Evolutionary conservation across 2,113 vertebrate species (phyloP), one percentile per base, ranked within the genome.

Genomic region (Psephotus haematonotus): DNA sequence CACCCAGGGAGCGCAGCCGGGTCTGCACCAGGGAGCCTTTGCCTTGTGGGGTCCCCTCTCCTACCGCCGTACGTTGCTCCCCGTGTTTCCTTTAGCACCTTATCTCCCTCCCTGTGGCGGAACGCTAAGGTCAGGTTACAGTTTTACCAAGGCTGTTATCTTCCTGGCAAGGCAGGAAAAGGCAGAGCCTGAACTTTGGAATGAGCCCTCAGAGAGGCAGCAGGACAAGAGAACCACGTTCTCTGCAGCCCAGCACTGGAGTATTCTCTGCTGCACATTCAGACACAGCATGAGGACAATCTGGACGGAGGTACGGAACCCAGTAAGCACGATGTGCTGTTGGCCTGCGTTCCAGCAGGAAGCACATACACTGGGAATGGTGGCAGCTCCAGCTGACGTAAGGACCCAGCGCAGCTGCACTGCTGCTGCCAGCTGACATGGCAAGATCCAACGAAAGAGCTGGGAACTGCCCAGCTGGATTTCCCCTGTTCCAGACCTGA

Each of bases 81-180:
- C 83, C 0, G 3, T 41, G 1, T 60, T 96, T 83, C 95, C 86
- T 86, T n/a, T 9, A 64, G 91, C 95, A 33, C 77, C 74, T 85
- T 96, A 94, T 93, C 95, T 91, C 74, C 33, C 28, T 5, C 5
- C 15, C 80, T 43, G 85, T 17, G 2, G 50, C 0, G 7, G 62
- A 93, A 88, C 6, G 14, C 70, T 72, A 86, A 79, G 83, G 93
- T 92, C 93, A 92, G 80, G 96, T 97, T 97, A 96, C 92, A 95
- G 37, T 96, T 97, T 93, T 89, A 97, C 96, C 91, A 89, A 80
- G 1, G 12, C 27, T 41, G 86, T 97, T 93, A 95, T 97, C 86
- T 82, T 52, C 28, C 88, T 94, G 92, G 74, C 70, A 24, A 62
- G 77, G 88, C 74, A 76, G 1, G 4, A 49, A 76, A 89, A 84